phyloP scores from a whole-genome alignment of 2,888 invertebrate species.

The Minunthozetes semirufus region DNA sequence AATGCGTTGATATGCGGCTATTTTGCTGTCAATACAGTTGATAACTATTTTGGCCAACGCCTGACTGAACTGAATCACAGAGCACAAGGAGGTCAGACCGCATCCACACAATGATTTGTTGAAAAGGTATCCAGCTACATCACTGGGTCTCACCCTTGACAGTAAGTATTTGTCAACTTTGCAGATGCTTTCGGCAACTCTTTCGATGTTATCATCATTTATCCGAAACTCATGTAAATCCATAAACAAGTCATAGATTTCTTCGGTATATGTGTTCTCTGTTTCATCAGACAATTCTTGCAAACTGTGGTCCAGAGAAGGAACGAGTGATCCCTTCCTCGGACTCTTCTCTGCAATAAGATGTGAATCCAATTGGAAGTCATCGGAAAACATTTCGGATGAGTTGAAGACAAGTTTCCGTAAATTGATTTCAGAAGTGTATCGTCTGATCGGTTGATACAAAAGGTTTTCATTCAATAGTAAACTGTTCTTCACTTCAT shows the following conservation, averaged over 20 bases:
- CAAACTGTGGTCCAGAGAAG: not conserved
- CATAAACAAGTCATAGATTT: not conserved
- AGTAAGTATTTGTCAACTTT: not conserved
- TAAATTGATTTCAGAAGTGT: not conserved
- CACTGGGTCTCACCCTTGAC: not conserved
- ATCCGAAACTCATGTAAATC: slow-evolving; percentile 3
- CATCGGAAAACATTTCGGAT: not conserved
- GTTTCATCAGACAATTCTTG: not conserved
- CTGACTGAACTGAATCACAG: not conserved
- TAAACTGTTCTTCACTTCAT: slow-evolving; percentile 6
- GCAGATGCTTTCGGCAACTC: not conserved
- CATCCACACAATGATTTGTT: not conserved
- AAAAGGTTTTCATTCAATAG: slow-evolving; percentile 3
- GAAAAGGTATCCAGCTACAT: not conserved
- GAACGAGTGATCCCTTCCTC: not conserved
- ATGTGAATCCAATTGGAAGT: not conserved
- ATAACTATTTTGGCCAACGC: not conserved
- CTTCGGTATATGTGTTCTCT: not conserved
- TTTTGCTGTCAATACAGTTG: not conserved
- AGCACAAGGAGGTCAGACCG: not conserved
- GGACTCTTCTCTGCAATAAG: not conserved
- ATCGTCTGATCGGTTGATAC: not conserved
- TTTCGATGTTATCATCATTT: not conserved
- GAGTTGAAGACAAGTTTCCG: not conserved
- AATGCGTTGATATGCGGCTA: not conserved